These are phyloP conservation scores for Acanthopagrus latus DNA, from an alignment of 2,797 vertebrate genomes.

Conservation along the genomic window DNA sequence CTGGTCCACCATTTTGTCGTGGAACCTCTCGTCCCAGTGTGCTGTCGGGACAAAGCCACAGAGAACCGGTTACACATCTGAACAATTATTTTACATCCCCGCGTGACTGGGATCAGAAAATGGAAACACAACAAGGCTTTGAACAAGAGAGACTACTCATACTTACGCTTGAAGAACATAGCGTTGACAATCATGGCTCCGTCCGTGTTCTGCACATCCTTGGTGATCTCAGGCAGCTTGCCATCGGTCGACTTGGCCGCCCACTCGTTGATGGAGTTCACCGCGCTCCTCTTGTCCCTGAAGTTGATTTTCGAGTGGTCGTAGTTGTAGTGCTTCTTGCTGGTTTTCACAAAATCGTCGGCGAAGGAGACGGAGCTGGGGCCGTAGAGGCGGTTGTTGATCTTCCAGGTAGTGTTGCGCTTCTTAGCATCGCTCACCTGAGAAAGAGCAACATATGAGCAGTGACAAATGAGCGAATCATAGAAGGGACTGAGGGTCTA, in stretches of 20 bases:
- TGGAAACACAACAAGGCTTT: background rate
- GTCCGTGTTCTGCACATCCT: slow-evolving; percentile 93
- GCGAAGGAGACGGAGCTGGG: slow-evolving; percentile 93
- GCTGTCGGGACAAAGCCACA: slow-evolving; percentile 77
- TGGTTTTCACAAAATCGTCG: slow-evolving; percentile 94
- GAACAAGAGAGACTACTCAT: background rate
- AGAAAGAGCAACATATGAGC: background rate
- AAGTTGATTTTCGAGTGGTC: slow-evolving; percentile 98
- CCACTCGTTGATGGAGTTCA: slow-evolving; percentile 98
- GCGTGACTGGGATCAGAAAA: background rate
- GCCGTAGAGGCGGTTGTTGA: slow-evolving; percentile 93
- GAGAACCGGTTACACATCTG: slow-evolving; percentile 2
- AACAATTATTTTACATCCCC: background rate
- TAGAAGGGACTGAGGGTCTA: background rate
- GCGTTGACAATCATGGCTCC: slow-evolving; percentile 96
- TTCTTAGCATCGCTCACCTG: slow-evolving; percentile 89
- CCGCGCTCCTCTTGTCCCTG: slow-evolving; percentile 93
- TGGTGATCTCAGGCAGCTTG: slow-evolving; percentile 94
- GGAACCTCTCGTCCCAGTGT: slow-evolving; percentile 96
- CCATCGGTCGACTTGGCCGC: slow-evolving; percentile 92
- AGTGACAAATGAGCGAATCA: background rate
- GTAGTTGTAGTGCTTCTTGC: slow-evolving; percentile 97
- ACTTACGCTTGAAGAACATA: slow-evolving; percentile 99
- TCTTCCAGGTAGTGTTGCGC: slow-evolving; percentile 97
- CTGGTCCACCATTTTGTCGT: slow-evolving; percentile 95